Evolutionary conservation across 2,113 vertebrate species (phyloP).

Genomic region (Sminthopsis crassicaudata): DNA sequence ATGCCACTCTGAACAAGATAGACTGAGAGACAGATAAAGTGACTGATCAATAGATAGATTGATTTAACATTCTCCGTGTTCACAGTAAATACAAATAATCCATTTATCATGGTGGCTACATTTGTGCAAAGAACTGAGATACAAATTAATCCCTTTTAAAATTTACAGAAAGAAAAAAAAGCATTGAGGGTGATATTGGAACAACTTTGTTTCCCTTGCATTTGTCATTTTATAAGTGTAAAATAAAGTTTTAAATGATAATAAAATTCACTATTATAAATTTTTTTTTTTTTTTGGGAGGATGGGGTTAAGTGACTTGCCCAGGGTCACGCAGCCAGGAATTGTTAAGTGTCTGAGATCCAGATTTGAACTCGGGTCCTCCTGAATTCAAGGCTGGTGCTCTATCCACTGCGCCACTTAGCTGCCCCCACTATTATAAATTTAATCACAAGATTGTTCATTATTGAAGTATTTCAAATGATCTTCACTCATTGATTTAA

Average conservation of each 20-base stretch:
- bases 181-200: conserved; percentile 9
- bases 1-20: background rate
- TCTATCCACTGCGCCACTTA: no score
- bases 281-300: no score
- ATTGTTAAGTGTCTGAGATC: no score
- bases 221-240: background rate
- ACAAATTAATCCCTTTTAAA: conserved; percentile 3
- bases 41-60: background rate
- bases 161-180: background rate
- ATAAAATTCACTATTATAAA: background rate
- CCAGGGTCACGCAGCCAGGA: no score
- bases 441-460: background rate
- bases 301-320: no score
- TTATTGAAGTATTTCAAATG: background rate
- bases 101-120: background rate
- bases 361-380: no score
- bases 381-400: no score
- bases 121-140: background rate
- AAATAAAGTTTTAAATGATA: background rate
- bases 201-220: background rate
- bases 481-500: conserved; percentile 33
- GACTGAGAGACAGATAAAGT: background rate
- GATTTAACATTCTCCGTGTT: background rate
- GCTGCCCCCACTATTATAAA: background rate
- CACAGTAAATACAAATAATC: background rate